Percentiles rank a stretch among this genome's conserved stretches.
Evolutionary conservation across 2,113 vertebrate genomes (phyloP).

Genomic region (Motacilla alba): DNA sequence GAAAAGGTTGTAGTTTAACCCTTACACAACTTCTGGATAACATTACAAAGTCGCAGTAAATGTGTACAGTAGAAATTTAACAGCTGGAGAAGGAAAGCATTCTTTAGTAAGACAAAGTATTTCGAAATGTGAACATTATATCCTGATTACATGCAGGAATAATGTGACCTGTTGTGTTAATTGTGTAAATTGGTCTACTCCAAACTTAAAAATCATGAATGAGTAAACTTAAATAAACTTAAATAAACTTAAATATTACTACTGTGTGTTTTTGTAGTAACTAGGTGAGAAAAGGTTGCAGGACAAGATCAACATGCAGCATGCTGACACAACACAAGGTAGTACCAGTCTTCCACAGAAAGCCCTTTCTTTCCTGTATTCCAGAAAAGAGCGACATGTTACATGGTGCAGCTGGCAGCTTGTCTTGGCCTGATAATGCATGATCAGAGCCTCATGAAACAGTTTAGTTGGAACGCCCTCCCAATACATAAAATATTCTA

Average conservation of each 20-base stretch:
- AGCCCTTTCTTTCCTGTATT: background rate
- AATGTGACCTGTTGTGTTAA: background rate
- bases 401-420: background rate
- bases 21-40: background rate
- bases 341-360: background rate
- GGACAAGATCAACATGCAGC: background rate
- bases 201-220: background rate
- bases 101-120: background rate
- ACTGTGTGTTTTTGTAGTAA: background rate
- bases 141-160: background rate
- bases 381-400: background rate
- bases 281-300: background rate
- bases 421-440: background rate
- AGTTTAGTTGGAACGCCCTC: background rate
- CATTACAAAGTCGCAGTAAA: background rate
- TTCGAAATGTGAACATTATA: background rate
- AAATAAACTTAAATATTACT: background rate
- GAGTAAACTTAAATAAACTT: background rate
- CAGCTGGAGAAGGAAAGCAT: background rate
- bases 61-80: background rate
- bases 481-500: background rate
- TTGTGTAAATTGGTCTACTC: background rate
- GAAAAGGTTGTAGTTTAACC: constrained; percentile 35
- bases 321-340: background rate
- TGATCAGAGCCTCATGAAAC: background rate